These are phyloP conservation scores for Biston stratarius DNA, from an alignment of 2,888 invertebrate species.

Conservation along the genomic window DNA sequence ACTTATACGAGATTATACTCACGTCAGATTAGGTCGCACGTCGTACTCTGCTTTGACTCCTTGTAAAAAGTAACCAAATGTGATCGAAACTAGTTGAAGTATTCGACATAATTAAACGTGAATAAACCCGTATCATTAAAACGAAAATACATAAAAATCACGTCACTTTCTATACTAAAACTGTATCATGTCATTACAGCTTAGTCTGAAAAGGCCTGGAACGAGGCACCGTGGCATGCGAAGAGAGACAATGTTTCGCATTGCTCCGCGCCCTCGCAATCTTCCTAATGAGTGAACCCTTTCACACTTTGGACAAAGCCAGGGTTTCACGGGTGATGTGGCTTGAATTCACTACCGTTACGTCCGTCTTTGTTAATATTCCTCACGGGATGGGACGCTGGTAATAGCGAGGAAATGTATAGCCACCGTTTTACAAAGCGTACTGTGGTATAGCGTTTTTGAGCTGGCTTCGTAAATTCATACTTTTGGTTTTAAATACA, in stretches of 20 bases:
- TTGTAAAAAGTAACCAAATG: no score
- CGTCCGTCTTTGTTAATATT: slow-evolving; percentile 71
- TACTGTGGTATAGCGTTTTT: neutral
- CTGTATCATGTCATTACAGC: slow-evolving; percentile 25
- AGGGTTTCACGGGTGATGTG: slow-evolving; percentile 82
- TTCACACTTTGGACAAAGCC: slow-evolving; percentile 83
- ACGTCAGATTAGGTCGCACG: no score
- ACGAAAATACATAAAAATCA: no score
- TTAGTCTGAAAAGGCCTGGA: neutral
- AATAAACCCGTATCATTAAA: no score
- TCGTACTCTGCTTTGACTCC: no score
- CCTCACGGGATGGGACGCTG: slow-evolving; percentile 63
- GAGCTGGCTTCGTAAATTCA: neutral
- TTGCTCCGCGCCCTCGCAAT: slow-evolving; percentile 80
- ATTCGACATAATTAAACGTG: no score
- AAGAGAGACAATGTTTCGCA: slow-evolving; percentile 73
- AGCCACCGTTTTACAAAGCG: neutral
- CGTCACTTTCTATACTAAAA: neutral
- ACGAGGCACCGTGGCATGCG: slow-evolving; percentile 53
- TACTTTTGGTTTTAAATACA: neutral
- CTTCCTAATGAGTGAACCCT: slow-evolving; percentile 86
- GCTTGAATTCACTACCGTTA: slow-evolving; percentile 77
- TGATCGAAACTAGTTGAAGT: no score
- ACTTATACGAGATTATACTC: no score
- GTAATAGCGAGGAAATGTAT: slow-evolving; percentile 44